Evolutionary conservation across 2,113 vertebrate genomes (phyloP).

Genomic region (Monopterus albus): DNA sequence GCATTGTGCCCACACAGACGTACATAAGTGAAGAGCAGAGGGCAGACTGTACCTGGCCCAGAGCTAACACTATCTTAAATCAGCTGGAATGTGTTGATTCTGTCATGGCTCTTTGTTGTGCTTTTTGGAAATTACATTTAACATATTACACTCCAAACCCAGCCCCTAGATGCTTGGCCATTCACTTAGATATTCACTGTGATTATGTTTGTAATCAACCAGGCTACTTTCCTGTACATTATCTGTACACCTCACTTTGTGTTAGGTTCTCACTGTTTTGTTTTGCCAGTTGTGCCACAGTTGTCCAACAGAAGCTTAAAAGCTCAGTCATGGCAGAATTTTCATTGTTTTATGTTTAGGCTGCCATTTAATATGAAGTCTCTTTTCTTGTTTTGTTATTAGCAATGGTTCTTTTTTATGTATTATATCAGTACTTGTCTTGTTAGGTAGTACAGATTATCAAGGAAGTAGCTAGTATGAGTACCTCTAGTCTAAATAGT

Average conservation of each 20-base stretch:
- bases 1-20: slow-evolving; percentile 33
- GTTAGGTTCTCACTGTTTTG: slow-evolving; percentile 39
- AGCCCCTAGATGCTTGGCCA: not conserved
- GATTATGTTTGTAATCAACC: slow-evolving; percentile 55
- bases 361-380: slow-evolving; percentile 58
- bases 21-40: slow-evolving; percentile 29
- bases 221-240: slow-evolving; percentile 37
- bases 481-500: slow-evolving; percentile 79
- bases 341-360: slow-evolving; percentile 36
- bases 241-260: slow-evolving; percentile 41
- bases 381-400: slow-evolving; percentile 39
- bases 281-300: slow-evolving; percentile 35
- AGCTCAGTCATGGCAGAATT: slow-evolving; percentile 29
- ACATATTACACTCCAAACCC: slow-evolving; percentile 8
- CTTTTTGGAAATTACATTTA: slow-evolving; percentile 35
- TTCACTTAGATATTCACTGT: slow-evolving; percentile 45
- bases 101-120: slow-evolving; percentile 9
- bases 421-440: slow-evolving; percentile 79
- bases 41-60: slow-evolving; percentile 15
- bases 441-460: slow-evolving; percentile 78
- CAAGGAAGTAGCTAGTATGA: slow-evolving; percentile 79
- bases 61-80: slow-evolving; percentile 34
- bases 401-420: slow-evolving; percentile 64
- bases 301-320: slow-evolving; percentile 8
- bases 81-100: slow-evolving; percentile 29